These are phyloP conservation scores for Homalodisca vitripennis DNA, from an alignment of 1,140 invertebrate genomes.

Conservation along the genomic window DNA sequence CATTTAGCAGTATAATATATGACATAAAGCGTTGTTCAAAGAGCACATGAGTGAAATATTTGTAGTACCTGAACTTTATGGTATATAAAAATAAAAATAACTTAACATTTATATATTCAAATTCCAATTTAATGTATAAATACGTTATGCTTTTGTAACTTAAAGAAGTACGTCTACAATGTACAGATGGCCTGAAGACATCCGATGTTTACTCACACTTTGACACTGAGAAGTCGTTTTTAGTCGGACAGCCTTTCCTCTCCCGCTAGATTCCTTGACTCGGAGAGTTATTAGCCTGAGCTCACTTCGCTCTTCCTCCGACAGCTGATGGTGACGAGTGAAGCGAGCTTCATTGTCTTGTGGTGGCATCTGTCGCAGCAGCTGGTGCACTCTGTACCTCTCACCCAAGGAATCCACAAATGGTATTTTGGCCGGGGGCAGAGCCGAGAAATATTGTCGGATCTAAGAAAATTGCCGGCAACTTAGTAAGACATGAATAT, in stretches of 20 bases:
- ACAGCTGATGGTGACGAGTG: conserved; percentile 91
- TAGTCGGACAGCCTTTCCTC: conserved; percentile 84
- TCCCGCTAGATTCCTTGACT: conserved; percentile 88
- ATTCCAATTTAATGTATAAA: no score
- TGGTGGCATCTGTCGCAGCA: conserved; percentile 93
- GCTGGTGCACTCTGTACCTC: conserved; percentile 89
- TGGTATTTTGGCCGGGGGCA: conserved; percentile 96
- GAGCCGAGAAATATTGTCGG: conserved; percentile 91
- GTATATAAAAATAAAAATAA: no score
- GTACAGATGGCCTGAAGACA: no score
- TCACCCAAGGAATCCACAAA: conserved; percentile 96
- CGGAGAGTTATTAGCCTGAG: conserved; percentile 89
- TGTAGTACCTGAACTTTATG: no score
- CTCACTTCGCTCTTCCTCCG: conserved; percentile 90
- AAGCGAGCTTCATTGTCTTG: conserved; percentile 96
- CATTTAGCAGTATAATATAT: no score
- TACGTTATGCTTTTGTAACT: no score
- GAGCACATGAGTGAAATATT: no score
- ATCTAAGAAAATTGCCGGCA: no score
- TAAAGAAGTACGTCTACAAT: no score
- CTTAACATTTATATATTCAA: no score
- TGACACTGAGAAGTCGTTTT: conserved; percentile 69
- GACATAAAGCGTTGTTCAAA: no score
- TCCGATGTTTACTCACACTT: conserved; percentile 74
- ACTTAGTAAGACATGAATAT: no score